Evolutionary conservation across 2,797 vertebrate species (phyloP).

Genomic region (Ctenopoma multispine): DNA sequence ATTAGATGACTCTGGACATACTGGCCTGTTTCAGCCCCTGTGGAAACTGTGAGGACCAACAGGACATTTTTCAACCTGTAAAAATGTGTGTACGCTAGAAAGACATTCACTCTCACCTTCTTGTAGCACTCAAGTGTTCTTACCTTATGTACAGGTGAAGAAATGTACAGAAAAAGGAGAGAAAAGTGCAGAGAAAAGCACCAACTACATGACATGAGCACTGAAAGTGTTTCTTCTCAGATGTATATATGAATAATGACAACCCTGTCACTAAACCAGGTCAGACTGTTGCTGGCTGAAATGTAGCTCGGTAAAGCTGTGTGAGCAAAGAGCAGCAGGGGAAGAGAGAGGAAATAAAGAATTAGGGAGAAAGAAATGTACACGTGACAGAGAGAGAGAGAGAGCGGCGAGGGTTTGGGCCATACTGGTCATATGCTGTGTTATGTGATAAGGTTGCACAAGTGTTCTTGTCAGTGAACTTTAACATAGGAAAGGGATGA

Average conservation of each 20-base stretch:
- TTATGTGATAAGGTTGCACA: constrained; percentile 71
- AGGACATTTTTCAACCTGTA: constrained; percentile 52
- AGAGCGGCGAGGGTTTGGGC: constrained; percentile 34
- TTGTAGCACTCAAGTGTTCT: constrained; percentile 21
- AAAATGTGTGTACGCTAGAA: constrained; percentile 58
- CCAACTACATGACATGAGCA: constrained; percentile 47
- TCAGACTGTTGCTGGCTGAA: constrained; percentile 41
- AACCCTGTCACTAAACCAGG: constrained; percentile 66
- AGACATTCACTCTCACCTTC: constrained; percentile 31
- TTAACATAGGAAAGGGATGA: constrained; percentile 42
- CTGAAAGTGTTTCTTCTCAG: constrained; percentile 59
- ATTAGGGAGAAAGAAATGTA: not conserved
- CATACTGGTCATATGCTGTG: constrained; percentile 65
- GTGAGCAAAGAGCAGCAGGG: constrained; percentile 1
- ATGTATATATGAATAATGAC: constrained; percentile 64
- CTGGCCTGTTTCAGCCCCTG: constrained; percentile 28
- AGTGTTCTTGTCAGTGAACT: constrained; percentile 70
- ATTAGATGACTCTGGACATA: constrained; percentile 27
- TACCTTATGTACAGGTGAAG: constrained; percentile 11
- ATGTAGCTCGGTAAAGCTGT: constrained; percentile 30
- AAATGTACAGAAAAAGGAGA: constrained; percentile 13
- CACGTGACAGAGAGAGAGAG: constrained; percentile 46
- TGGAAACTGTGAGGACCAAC: constrained; percentile 52
- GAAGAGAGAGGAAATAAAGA: not conserved
- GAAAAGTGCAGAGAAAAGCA: constrained; percentile 35